Evolutionary conservation across 2,797 vertebrate species (phyloP).

Genomic region (Zenarchopterus dispar): DNA sequence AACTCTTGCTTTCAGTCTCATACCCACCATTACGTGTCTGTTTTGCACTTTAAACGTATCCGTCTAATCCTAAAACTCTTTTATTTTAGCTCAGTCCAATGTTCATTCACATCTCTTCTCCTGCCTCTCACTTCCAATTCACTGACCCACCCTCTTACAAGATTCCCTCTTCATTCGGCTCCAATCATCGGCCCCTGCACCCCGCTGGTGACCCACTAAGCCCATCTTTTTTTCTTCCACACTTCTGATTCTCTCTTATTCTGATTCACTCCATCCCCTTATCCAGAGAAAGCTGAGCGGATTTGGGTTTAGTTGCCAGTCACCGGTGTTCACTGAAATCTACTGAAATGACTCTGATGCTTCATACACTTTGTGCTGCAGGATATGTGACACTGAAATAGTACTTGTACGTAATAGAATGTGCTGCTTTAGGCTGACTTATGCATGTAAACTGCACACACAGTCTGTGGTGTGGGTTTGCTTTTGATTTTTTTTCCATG

Average conservation of each 20-base stretch:
- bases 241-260: background rate
- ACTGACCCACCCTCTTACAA: too few relatives aligned
- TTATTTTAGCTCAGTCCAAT: too few relatives aligned
- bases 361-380: background rate
- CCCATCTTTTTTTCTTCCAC: background rate
- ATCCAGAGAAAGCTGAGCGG: slow-evolving; percentile 33
- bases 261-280: slow-evolving; percentile 22
- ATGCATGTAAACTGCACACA: background rate
- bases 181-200: slow-evolving; percentile 8
- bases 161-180: slow-evolving; percentile 6
- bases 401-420: background rate
- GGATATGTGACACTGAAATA: too few relatives aligned
- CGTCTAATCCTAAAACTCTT: too few relatives aligned
- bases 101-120: too few relatives aligned
- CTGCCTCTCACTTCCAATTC: too few relatives aligned
- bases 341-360: slow-evolving; percentile 22
- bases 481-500: slow-evolving; percentile 35
- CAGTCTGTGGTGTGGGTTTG: background rate
- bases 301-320: slow-evolving; percentile 32
- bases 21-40: too few relatives aligned
- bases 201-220: background rate
- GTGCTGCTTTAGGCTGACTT: background rate
- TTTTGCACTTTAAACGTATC: too few relatives aligned
- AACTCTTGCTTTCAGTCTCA: too few relatives aligned
- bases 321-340: background rate